Base-by-base conservation (phyloP, 2,888 invertebrate species). In the Eledona agricola region DNA sequence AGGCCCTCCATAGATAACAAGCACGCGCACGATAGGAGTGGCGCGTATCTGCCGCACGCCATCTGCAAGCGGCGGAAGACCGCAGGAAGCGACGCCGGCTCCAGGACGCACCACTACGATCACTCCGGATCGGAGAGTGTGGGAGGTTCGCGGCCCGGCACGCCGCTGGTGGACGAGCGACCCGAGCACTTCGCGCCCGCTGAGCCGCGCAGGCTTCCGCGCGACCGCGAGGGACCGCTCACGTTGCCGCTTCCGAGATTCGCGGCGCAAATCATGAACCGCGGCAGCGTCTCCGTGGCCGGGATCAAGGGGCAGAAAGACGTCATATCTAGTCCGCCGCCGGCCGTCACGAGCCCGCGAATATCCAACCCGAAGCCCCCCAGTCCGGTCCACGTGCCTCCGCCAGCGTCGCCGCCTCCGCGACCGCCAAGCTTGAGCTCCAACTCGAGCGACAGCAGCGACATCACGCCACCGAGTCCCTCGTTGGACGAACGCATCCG, bases 401-500 rank as follows among this genome's bases (percentile, higher is more conserved):
- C 83, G 1, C 83, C 85, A 16, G 84, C 85, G 0, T 83, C 84
- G 10, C 82, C 82, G 12, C 81, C 82, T 0, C 86, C 88, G 0
- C 83, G 89, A 35, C 87, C 89, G 3, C 86, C 87, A 28, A 89
- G 86, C 23, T 81, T 89, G 1, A 89, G 89, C 59, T 90, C 90
- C 10, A 88, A 88, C 69, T 84, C 84, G 29, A 85, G 85, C 47
- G 87, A 87, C 70, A 87, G 87, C 42, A 26, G 43, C 20, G 85
- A 84, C 55, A 79, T 80, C 9, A 85, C 83, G 1, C 82, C 84
- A 20, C 86, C 86, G 51, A 87, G 88, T 64, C 89, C 90, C 1
- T 87, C 89, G 12, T 81, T 96, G 61, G 96, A 96, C 71, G 96
- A 96, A 74, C 83, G 96, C 59, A 92, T 98, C 65, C 86, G 90